These are phyloP conservation scores for Puffinus mauretanicus DNA, from an alignment of 2,113 vertebrate species.

Conservation along the genomic window DNA sequence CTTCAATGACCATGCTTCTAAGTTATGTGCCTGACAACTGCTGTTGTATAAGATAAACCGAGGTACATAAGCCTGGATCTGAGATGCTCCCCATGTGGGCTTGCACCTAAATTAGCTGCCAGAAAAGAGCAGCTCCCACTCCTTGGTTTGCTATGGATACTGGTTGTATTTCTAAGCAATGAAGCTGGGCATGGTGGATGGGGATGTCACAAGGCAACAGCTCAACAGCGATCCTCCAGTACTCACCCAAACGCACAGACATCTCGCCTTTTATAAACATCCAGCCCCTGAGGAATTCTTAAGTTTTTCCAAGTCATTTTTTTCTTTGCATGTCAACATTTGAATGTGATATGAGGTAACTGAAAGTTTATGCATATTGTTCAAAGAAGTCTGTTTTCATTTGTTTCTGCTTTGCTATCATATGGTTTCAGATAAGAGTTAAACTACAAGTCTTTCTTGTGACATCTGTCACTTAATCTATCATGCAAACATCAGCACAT, in stretches of 20 bases:
- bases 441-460: not conserved
- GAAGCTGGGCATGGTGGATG: not conserved
- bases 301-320: not conserved
- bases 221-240: not conserved
- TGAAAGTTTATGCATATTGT: not conserved
- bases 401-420: not conserved
- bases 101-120: not conserved
- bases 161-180: not conserved
- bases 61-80: not conserved
- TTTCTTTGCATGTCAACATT: not conserved
- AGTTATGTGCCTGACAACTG: not conserved
- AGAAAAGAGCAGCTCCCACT: not conserved
- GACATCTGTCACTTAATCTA: not conserved
- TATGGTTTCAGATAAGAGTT: not conserved
- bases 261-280: not conserved
- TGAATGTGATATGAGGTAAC: not conserved
- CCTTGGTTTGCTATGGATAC: not conserved
- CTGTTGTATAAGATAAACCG: not conserved
- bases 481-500: not conserved
- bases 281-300: not conserved
- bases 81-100: not conserved
- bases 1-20: rapidly evolving
- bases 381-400: not conserved
- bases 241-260: not conserved
- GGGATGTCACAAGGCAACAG: not conserved